These are phyloP conservation scores for Eucidaris tribuloides DNA, from an alignment of 35 echinoderm and acorn worm species.

Conservation along the genomic window DNA sequence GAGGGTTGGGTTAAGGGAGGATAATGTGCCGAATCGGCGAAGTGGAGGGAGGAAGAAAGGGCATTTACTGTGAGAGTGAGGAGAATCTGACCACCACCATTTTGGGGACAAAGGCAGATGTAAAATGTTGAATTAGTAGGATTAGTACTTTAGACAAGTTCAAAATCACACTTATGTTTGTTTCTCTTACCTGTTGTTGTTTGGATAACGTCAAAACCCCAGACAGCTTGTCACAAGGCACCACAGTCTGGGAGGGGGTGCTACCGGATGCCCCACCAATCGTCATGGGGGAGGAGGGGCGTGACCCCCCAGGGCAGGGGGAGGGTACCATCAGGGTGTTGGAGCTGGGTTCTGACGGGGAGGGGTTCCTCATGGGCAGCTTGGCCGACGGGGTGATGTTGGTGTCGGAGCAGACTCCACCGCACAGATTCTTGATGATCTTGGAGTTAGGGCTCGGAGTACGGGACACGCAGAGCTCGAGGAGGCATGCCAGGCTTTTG, in stretches of 20 bases:
- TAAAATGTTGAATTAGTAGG: not conserved
- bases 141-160: not conserved
- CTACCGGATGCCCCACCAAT: not conserved
- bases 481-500: slow-evolving; percentile 57
- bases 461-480: slow-evolving; percentile 57
- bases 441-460: slow-evolving; percentile 87
- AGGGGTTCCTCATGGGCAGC: slow-evolving; percentile 34
- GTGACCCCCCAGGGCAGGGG: slow-evolving; percentile 24
- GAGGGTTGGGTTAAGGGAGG: no score
- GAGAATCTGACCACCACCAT: no score
- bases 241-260: slow-evolving; percentile 20
- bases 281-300: slow-evolving; percentile 56
- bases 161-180: not conserved
- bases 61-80: no score
- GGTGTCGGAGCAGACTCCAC: slow-evolving; percentile 72
- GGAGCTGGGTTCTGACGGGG: not conserved
- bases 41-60: no score
- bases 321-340: slow-evolving; percentile 9
- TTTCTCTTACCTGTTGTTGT: slow-evolving; percentile 93
- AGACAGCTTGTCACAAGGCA: slow-evolving; percentile 48
- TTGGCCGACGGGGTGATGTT: slow-evolving; percentile 68
- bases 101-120: no score
- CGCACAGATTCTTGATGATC: slow-evolving; percentile 90
- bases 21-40: no score
- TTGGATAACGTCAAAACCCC: slow-evolving; percentile 90